Base-by-base conservation (phyloP, 2,113 vertebrate genomes). In the Trachemys scripta region DNA sequence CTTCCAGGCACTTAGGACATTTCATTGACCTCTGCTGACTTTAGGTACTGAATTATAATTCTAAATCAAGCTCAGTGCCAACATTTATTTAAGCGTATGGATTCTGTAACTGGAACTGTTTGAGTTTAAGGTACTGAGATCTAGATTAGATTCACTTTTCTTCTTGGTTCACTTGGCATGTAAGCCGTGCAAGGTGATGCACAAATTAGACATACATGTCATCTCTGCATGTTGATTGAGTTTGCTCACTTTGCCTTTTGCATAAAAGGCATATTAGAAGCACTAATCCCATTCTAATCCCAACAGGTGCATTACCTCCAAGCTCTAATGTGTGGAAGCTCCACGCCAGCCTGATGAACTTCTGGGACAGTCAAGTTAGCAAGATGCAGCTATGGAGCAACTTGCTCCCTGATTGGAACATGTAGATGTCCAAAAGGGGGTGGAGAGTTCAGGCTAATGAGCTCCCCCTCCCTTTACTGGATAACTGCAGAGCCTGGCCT, bases 41-140 rank as follows among this genome's bases (percentile, higher is more conserved):
- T 84, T 90, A 97, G 88, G 82, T 92, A 92, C 92, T 97, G 95
- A 97, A 95, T 97, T 97, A 97, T 86, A 93, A 84, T 91, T 95
- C 94, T 96, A 57, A 47, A 95, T 84, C 95, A 89, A 97, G 90
- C 95, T 90, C 54, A 56, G 20, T 94, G 89, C 88, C 95, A 97
- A 86, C 93, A 84, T 95, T 95, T 95, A 95, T 87, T 91, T 92
- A 94, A 90, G 81, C 25, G 80, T 79, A 84, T 78, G 88, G 89
- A 89, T 94, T 96, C 95, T 79, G 80, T 87, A 72, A 96, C 75
- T 93, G 54, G 51, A 54, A 84, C 80, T 93, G 88, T 89, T 72
- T 95, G 79, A 57, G 90, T 96, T 96, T 94, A 90, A 87, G 87
- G 86, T 38, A 95, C 25, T 72, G 89, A 95, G 31, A 88, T 87